Base-by-base conservation (phyloP, 2,797 vertebrate species). In the Rousettus madagascariensis region DNA sequence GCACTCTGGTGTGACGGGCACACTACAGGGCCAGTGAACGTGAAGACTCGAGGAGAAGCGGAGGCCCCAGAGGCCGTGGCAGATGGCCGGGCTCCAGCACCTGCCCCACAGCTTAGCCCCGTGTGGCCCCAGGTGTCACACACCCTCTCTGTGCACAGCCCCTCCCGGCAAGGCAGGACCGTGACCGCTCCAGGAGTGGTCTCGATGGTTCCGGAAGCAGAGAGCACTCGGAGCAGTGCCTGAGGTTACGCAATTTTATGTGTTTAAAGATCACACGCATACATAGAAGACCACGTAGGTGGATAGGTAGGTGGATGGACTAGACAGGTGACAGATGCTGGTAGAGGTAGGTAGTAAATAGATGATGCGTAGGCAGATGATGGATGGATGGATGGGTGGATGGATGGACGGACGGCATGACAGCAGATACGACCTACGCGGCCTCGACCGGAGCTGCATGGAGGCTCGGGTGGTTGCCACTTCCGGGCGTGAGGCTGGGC, bases 391-490 rank as follows among this genome's bases (percentile, higher is more conserved):
- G 43, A 46, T 11, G 11, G 43, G 24, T 57, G 8, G 4, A 57
- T 24, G 3, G 8, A 6, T 24, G 33, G 33, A 33, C 2, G 33
- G 33, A 33, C 33, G 33, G 33, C 33, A 33, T 33, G 41, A 43
- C 9, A 9, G 41, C 41, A 43, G 41, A 43, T 9, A 43, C 1
- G 41, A 43, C 2, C 10, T 11, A 46, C 3, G 0, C 0, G 63
- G 63, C 4, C 15, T 7, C 1, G 16, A 4, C 10, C n/a, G 65
- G 36, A 12, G 46, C 13, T 8, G 61, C 6, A 5, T 26, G 28
- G 3, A 36, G 4, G 5, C 3, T 1, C 28, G 43, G 10, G 0
- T 1, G 0, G 1, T 0, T 8, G 22, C 9, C 19, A 19, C 36
- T 55, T 65, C 7, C 1, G 51, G 1, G 1, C 3, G 55, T 26